Conservation (phyloP, 2,113 vertebrate species). For the Notechis scutatus region DNA sequence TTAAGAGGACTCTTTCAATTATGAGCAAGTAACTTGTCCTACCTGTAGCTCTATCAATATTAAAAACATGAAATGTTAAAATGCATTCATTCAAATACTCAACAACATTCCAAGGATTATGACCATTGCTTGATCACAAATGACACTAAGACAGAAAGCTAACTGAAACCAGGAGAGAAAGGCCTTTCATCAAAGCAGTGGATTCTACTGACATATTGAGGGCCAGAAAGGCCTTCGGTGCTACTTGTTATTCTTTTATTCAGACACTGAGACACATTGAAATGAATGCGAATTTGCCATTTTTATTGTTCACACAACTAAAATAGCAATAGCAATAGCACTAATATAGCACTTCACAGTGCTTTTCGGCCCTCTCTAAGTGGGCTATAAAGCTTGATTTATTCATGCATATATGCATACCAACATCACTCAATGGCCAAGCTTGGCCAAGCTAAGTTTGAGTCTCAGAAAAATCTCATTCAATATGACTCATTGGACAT, state of each 20-base stretch:
- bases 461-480: not conserved
- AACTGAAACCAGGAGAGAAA: not conserved
- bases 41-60: constrained; percentile 53
- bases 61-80: constrained; percentile 58
- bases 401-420: not conserved
- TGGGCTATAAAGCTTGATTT: not conserved
- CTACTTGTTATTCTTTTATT: not conserved
- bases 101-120: constrained; percentile 55
- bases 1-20: constrained; percentile 64
- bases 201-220: not conserved
- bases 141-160: not conserved
- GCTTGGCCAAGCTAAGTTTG: not conserved
- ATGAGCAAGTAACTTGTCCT: constrained; percentile 57
- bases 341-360: no score
- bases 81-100: constrained; percentile 56
- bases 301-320: not conserved
- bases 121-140: constrained; percentile 27
- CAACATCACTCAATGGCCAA: not conserved
- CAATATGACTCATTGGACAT: not conserved
- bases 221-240: not conserved
- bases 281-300: not conserved
- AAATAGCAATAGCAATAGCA: not conserved
- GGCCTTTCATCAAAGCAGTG: not conserved
- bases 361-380: no score
- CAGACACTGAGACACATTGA: not conserved